Base-by-base conservation (phyloP, 2,113 vertebrate species). In the Crotalus horridus region DNA sequence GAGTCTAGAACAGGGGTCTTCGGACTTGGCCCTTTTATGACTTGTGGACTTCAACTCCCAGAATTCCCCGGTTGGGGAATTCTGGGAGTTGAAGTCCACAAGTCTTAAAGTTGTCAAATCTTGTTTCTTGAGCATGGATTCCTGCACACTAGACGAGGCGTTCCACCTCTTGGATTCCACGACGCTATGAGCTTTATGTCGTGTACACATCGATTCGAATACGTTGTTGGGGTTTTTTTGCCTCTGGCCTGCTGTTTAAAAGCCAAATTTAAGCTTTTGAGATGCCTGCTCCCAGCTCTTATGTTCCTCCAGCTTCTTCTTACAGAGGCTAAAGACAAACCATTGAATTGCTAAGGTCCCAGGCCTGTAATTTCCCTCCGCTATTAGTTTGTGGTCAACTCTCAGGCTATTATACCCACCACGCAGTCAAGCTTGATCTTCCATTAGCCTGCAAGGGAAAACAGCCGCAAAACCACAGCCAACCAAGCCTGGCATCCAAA, bases 361-460 rank as follows among this genome's bases (percentile, higher is more conserved):
- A 1, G 29, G 53, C 2, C 11, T 48, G 53, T 58, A 6, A 64
- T 85, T 29, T 85, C 17, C 90, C 87, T 92, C 85, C 43, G n/a
- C 93, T 94, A 88, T 88, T 88, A 94, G 4, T 58, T 89, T 90
- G 93, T 89, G 94, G 92, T 93, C 90, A 87, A 94, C 90, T 59
- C 88, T 89, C 89, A 88, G 12, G 85, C 93, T 92, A 48, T 91
- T 87, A 88, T 24, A 85, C 92, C 90, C 89, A 88, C 81, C 94
- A 81, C 91, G 55, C 85, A 91, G 88, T 51, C 48, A 59, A 0
- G 56, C 3, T 0, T 58, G 69, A 81, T 81, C 54, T 11, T 91
- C 94, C 94, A 90, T 92, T 93, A 55, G 64, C 81, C 92, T 89
- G 54, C 0, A 1, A 91, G 91, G 92, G 91, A 54, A 93, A 94